Base-by-base conservation (phyloP, 2,113 vertebrate genomes). In the Gobio gobio region DNA sequence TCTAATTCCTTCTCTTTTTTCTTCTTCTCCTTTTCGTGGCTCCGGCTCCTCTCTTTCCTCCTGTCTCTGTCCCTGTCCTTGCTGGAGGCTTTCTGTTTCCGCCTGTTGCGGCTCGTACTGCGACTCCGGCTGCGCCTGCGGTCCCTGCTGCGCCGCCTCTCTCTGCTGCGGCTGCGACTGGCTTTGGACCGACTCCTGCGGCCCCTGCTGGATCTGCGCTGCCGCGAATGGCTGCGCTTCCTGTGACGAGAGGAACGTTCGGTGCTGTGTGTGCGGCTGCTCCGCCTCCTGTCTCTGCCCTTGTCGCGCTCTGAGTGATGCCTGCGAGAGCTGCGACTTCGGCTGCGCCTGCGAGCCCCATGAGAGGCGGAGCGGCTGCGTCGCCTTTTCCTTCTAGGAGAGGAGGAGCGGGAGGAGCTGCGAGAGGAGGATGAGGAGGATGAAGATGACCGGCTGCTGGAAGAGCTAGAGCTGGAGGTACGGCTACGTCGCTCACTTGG, bases 381-480 rank as follows among this genome's bases (percentile, higher is more conserved):
- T 33, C 95, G 94, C 90, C 96, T 96, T 93, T 96, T 97, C 88
- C 95, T 93, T 90, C 96, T 97, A 59, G 95, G 97, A 61, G 96
- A 97, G 64, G 97, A 98, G 13, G 90, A 91, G 43, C 83, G 86
- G 2, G 88, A 89, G 10, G 88, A 88, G 12, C 83, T 89, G 12
- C 96, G 97, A 84, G 97, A 97, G 82, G 96, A 97, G 29, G 97
- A 98, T 8, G 93, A 95, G 56, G 97, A 97, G 89, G 97, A 97
- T 18, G 97, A 97, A 26, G 97, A 98, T 0, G 97, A 99, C 0
- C 49, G 56, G 70, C 70, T 86, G 66, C 85, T 86, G 45, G 96
- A 97, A 29, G 97, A 97, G 0, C 90, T 95, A 51, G 93, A 95
- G 91, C 95, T 97, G 63, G 96, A 94, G 4, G 96, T 97, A 20